Evolutionary conservation across 2,888 invertebrate species (phyloP), one percentile per base, ranked within the genome.

Genomic region (Caenorhabditis zanzibari): DNA sequence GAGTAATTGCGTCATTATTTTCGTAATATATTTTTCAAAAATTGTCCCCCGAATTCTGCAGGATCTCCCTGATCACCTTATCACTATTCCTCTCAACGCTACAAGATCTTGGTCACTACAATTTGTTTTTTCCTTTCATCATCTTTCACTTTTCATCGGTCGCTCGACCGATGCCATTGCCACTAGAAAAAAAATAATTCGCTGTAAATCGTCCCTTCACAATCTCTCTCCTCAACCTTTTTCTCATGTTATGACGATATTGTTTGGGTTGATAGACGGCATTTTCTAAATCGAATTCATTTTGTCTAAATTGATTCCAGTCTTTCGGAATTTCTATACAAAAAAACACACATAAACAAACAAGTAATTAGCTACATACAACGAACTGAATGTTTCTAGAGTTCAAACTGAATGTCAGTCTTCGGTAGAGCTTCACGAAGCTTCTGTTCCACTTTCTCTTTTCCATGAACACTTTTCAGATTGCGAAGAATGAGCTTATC

Each of bases 391-490:
- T 38, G 4, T 14, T 66, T 10, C 7, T 77, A 77, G 28, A 69
- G 6, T 41, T 77, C 19, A 44, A 77, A 63, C 41, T 81, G 56
- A 47, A 90, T 83, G 4, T 89, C 84, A 47, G 89, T 88, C 6
- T 84, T 80, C n/a, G 88, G 88, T 6, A 90, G 81, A 1, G 85
- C 86, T 26, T 63, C 72, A 44, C 79, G 79, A 35, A 90, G 76
- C 54, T 86, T 81, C 19, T 85, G 52, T 24, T 85, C 56, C 4
- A 85, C 68, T 54, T 87, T 84, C 16, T 89, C 86, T 49, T 85
- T 86, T 0, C 88, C 86, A 56, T 89, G 85, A 5, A 90, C 90
- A 54, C 85, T 66, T 26, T 77, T 86, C 68, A 90, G 61, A 63
- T 90, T 84, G 19, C 83, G 77, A 24, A 90, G 80, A 14, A 77